Conservation (phyloP, 1,140 invertebrate species). For the Goniozus legneri region DNA sequence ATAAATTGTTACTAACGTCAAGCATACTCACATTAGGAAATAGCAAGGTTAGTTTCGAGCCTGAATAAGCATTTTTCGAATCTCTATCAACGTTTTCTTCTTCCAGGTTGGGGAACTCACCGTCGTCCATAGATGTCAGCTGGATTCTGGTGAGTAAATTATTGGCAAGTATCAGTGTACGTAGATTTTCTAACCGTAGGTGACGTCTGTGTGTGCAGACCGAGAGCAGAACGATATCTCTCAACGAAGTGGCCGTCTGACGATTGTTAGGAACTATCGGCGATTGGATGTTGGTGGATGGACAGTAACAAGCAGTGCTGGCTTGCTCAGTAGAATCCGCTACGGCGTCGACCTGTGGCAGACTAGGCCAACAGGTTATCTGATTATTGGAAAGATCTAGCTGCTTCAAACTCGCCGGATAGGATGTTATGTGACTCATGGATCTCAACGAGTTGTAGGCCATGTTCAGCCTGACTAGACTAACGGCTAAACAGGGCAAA, state of each 20-base stretch:
- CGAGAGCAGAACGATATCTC: slow-evolving; percentile 71
- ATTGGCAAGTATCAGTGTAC: slow-evolving; percentile 81
- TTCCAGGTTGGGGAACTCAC: slow-evolving; percentile 39
- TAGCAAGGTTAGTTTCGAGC: slow-evolving; percentile 60
- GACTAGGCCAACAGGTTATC: slow-evolving; percentile 82
- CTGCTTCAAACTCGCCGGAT: slow-evolving; percentile 84
- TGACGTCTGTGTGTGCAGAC: slow-evolving; percentile 83
- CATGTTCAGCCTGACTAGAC: slow-evolving; percentile 83
- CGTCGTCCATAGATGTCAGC: slow-evolving; percentile 73
- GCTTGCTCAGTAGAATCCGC: slow-evolving; percentile 61
- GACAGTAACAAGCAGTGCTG: slow-evolving; percentile 64
- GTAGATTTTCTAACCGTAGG: slow-evolving; percentile 72
- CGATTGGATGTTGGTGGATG: slow-evolving; percentile 46
- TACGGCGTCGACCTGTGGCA: slow-evolving; percentile 65
- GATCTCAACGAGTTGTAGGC: slow-evolving; percentile 82
- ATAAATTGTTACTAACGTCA: slow-evolving; percentile 86
- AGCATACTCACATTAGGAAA: slow-evolving; percentile 94
- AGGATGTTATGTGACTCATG: slow-evolving; percentile 86
- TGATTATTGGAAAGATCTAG: slow-evolving; percentile 92
- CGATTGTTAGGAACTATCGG: slow-evolving; percentile 41
- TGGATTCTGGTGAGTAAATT: slow-evolving; percentile 79
- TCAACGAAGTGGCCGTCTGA: slow-evolving; percentile 58
- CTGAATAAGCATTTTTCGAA: slow-evolving; percentile 28
- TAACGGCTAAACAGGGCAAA: slow-evolving; percentile 84
- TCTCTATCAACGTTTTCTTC: slow-evolving; percentile 40